Evolutionary conservation across 2,888 invertebrate species (phyloP).

Genomic region (Actias luna): DNA sequence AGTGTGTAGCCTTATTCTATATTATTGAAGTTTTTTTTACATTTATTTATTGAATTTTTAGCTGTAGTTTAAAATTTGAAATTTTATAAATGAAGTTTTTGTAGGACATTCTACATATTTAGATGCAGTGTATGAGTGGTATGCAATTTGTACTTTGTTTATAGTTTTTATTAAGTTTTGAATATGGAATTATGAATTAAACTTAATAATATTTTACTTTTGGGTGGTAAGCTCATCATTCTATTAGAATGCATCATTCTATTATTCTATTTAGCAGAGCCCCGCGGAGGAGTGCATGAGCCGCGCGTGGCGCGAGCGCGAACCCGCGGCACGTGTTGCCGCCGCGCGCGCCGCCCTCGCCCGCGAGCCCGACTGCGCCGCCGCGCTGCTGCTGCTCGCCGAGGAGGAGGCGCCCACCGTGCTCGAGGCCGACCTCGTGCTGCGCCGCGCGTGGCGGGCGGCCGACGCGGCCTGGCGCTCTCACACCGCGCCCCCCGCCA

Average conservation of each 20-base stretch:
- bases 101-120: too few relatives aligned
- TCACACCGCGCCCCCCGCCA: conserved; percentile 88
- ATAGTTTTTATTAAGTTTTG: too few relatives aligned
- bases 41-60: too few relatives aligned
- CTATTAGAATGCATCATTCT: too few relatives aligned
- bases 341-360: conserved; percentile 91
- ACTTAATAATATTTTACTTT: too few relatives aligned
- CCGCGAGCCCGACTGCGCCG: conserved; percentile 95
- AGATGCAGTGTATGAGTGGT: too few relatives aligned
- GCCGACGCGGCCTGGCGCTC: conserved; percentile 94
- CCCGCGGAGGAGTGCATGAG: conserved; percentile 85
- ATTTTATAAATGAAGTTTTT: too few relatives aligned
- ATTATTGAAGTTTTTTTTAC: too few relatives aligned
- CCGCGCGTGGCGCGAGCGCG: conserved; percentile 97
- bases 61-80: too few relatives aligned
- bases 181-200: too few relatives aligned
- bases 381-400: conserved; percentile 96
- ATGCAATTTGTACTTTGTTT: too few relatives aligned
- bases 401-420: conserved; percentile 98
- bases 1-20: neutral
- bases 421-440: conserved; percentile 81
- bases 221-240: too few relatives aligned
- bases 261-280: conserved; percentile 25
- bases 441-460: conserved; percentile 95
- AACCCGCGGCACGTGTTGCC: conserved; percentile 93